Percentiles rank a stretch among this genome's conserved stretches.
Evolutionary conservation across 2,888 invertebrate species (phyloP).

Genomic region (Cosmia pyralina): DNA sequence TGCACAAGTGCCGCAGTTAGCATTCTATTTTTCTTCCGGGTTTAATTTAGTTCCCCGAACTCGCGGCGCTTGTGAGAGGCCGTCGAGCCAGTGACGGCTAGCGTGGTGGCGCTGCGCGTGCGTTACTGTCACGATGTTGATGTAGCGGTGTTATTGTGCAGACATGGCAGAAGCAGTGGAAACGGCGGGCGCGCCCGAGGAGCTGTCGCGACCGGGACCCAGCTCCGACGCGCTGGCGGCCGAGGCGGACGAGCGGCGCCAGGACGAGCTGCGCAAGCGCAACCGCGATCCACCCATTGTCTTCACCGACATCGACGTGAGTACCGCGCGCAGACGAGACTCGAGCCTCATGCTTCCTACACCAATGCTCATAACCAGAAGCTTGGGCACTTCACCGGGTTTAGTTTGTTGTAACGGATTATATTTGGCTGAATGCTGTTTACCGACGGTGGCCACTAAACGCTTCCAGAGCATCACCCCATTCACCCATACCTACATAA

Average conservation of each 20-base stretch:
- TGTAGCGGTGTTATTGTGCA: slow-evolving; percentile 45
- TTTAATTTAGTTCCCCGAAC: slow-evolving; percentile 25
- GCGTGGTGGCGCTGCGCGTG: not conserved
- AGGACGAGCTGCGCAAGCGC: slow-evolving; percentile 93
- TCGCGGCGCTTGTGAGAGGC: not conserved
- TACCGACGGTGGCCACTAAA: not conserved
- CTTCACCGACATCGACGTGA: slow-evolving; percentile 93
- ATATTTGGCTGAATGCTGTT: slow-evolving; percentile 5
- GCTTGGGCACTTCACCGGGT: not conserved
- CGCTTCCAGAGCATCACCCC: not conserved
- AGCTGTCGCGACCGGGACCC: slow-evolving; percentile 83
- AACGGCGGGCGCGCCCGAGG: slow-evolving; percentile 67
- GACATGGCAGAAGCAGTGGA: slow-evolving; percentile 87
- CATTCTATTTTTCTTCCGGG: slow-evolving; percentile 36
- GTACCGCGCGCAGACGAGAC: slow-evolving; percentile 66
- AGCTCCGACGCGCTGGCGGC: slow-evolving; percentile 77
- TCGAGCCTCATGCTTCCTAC: not conserved
- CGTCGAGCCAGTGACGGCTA: not conserved
- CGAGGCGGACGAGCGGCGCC: slow-evolving; percentile 91
- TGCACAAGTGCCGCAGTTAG: slow-evolving; percentile 21
- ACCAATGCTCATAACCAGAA: not conserved
- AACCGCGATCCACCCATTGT: slow-evolving; percentile 95
- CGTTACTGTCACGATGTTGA: too few species aligned
- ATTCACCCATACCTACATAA: not conserved
- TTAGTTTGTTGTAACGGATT: slow-evolving; percentile 4